Evolutionary conservation across 1,140 invertebrate genomes (phyloP).

Genomic region (Magallana angulata): DNA sequence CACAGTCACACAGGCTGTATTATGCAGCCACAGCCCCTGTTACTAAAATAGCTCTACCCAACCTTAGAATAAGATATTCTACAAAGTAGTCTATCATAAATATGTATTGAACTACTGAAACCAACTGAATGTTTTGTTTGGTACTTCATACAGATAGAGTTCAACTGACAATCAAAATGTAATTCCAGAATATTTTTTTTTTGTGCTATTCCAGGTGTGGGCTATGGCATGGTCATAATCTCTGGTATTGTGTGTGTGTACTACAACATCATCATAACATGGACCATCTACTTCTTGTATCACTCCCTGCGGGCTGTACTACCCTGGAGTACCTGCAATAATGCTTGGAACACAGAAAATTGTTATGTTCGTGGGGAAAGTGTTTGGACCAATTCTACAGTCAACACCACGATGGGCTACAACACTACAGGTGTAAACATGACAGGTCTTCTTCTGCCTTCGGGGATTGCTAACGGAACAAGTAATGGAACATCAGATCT

Average conservation of each 20-base stretch:
- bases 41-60: too few species aligned
- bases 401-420: neutral
- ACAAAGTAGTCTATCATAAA: too few species aligned
- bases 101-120: too few species aligned
- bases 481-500: neutral
- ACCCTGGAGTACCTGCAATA: slow-evolving; percentile 81
- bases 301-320: slow-evolving; percentile 78
- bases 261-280: slow-evolving; percentile 82
- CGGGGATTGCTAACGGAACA: neutral
- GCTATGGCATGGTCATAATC: slow-evolving; percentile 74
- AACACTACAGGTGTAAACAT: neutral
- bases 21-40: too few species aligned
- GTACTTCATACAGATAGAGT: too few species aligned
- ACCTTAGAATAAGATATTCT: too few species aligned
- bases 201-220: slow-evolving; percentile 64
- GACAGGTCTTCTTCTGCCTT: neutral
- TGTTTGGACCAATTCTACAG: neutral
- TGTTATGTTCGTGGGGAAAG: slow-evolving; percentile 64
- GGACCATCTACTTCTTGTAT: slow-evolving; percentile 82
- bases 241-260: slow-evolving; percentile 78
- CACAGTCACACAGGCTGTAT: too few species aligned
- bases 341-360: slow-evolving; percentile 80
- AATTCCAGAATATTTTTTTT: too few species aligned
- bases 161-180: too few species aligned
- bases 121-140: too few species aligned